phyloP scores from a whole-genome alignment of 2,888 invertebrate species.

The Parelbella ahira region DNA sequence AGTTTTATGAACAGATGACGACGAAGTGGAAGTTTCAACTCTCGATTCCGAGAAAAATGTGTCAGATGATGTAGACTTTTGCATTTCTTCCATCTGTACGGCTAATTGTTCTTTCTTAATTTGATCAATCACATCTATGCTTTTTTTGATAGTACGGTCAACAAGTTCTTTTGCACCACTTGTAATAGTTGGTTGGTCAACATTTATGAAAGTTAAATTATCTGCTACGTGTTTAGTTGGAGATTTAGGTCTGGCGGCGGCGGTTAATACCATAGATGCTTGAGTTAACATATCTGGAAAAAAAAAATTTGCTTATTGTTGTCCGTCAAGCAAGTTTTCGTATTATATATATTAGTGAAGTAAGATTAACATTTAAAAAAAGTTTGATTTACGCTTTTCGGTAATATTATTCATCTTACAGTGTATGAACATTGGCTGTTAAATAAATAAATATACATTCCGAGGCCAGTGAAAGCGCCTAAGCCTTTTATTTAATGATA shows the following conservation, averaged over 20 bases:
- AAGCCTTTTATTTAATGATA: constrained; percentile 25
- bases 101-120: constrained; percentile 67
- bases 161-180: constrained; percentile 79
- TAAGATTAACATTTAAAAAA: neutral
- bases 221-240: constrained; percentile 72
- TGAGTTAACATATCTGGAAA: constrained; percentile 64
- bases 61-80: constrained; percentile 58
- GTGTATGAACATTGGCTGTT: constrained; percentile 9
- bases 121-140: constrained; percentile 65
- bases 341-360: too few species aligned
- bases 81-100: constrained; percentile 65
- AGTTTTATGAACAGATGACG: constrained; percentile 66
- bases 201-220: constrained; percentile 69
- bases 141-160: constrained; percentile 71
- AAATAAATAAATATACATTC: constrained; percentile 11
- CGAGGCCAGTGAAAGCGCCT: constrained; percentile 38
- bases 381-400: too few species aligned
- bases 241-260: constrained; percentile 67
- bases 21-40: constrained; percentile 67
- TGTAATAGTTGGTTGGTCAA: constrained; percentile 76
- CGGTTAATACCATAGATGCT: constrained; percentile 58
- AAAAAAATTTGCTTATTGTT: constrained; percentile 26
- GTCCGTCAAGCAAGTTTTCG: neutral
- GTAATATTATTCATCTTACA: too few species aligned
- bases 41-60: constrained; percentile 65